phyloP scores from a whole-genome alignment of 2,797 vertebrate genomes.

The Sebastes alutus region DNA sequence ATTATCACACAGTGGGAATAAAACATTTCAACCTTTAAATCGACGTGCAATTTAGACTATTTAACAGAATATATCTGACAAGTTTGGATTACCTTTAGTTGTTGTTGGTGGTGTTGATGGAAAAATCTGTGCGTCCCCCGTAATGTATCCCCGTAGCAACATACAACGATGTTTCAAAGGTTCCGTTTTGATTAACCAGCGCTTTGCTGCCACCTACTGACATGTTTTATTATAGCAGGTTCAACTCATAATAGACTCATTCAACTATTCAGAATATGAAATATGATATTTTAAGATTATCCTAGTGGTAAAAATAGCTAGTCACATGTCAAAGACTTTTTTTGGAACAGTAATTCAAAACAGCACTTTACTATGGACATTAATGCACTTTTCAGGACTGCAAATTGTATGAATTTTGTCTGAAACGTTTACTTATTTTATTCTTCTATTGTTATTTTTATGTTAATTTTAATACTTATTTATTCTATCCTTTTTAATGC shows the following conservation, averaged over 20 bases:
- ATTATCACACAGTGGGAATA: background rate
- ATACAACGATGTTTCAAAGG: background rate
- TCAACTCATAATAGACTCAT: background rate
- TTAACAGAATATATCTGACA: rapidly evolving
- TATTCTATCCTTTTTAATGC: too few species aligned
- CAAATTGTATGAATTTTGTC: too few species aligned
- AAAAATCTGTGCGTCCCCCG: constrained; percentile 13
- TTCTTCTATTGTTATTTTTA: too few species aligned
- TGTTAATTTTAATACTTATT: too few species aligned
- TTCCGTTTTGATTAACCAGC: constrained; percentile 36
- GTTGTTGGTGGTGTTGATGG: background rate
- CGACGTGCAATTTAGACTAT: rapidly evolving
- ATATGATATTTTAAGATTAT: background rate
- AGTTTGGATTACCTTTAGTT: constrained; percentile 52
- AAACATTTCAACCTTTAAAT: rapidly evolving
- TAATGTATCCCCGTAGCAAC: constrained; percentile 45
- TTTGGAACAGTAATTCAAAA: too few species aligned
- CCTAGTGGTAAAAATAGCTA: background rate
- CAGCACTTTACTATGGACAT: too few species aligned
- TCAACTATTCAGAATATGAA: background rate
- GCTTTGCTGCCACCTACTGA: constrained; percentile 35
- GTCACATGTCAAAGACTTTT: too few species aligned
- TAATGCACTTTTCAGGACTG: too few species aligned
- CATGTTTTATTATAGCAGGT: rapidly evolving
- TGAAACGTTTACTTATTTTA: too few species aligned